Evolutionary conservation across 1,140 invertebrate genomes (phyloP).

Genomic region (Bombus cullumanus): DNA sequence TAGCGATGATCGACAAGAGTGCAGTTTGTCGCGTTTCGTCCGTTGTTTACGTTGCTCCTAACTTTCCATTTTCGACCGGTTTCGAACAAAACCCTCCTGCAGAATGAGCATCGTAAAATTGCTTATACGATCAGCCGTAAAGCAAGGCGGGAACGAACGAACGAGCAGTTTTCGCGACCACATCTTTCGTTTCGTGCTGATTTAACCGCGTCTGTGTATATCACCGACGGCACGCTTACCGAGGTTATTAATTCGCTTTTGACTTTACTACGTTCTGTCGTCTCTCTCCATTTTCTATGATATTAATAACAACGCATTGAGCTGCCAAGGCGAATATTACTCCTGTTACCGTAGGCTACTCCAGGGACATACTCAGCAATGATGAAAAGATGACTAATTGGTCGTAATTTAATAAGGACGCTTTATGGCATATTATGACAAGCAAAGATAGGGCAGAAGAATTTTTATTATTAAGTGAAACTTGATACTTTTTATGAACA

Average conservation of each 20-base stretch:
- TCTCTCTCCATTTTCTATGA: neutral
- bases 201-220: neutral
- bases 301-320: neutral
- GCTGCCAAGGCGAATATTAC: neutral
- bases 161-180: neutral
- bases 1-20: conserved; percentile 1
- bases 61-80: neutral
- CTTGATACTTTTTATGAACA: too few relatives aligned
- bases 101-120: conserved; percentile 20
- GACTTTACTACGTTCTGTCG: neutral
- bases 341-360: neutral
- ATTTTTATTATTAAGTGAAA: too few relatives aligned
- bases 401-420: too few relatives aligned
- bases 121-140: conserved; percentile 35
- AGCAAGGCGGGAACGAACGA: neutral
- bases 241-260: neutral
- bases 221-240: too few relatives aligned
- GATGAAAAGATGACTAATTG: too few relatives aligned
- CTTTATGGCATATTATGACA: too few relatives aligned
- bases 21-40: neutral
- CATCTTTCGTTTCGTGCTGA: neutral
- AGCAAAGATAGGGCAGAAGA: too few relatives aligned
- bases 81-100: neutral
- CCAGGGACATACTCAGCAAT: too few relatives aligned
- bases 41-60: neutral